These are phyloP conservation scores for Eudyptes chrysolophus DNA, from an alignment of 2,113 vertebrate genomes.

Conservation along the genomic window DNA sequence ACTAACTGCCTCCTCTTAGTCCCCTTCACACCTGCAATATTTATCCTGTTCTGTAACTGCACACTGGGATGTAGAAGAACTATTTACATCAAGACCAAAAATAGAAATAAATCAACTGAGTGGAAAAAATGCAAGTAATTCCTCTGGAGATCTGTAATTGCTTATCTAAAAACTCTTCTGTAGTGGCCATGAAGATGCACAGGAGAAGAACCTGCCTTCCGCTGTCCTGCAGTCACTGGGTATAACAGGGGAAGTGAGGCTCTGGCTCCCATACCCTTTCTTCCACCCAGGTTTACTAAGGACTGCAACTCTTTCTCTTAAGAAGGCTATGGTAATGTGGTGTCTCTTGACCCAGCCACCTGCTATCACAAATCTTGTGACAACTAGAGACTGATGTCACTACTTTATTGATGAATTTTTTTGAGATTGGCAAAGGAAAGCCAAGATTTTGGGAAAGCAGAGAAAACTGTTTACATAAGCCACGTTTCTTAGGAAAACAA, in stretches of 20 bases:
- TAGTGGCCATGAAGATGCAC: not conserved
- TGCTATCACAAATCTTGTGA: not conserved
- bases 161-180: not conserved
- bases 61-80: not conserved
- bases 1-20: not conserved
- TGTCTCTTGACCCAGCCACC: not conserved
- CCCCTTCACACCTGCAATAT: not conserved
- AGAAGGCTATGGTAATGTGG: not conserved
- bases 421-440: not conserved
- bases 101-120: not conserved
- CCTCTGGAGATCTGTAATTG: not conserved
- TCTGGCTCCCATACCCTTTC: not conserved
- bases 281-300: not conserved
- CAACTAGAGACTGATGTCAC: not conserved
- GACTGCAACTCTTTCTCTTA: not conserved
- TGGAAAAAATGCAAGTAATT: not conserved
- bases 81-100: not conserved
- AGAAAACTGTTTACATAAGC: not conserved
- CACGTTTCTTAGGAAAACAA: not conserved
- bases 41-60: not conserved
- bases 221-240: fast-evolving
- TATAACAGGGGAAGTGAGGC: not conserved
- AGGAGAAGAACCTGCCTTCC: not conserved
- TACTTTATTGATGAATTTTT: not conserved
- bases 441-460: not conserved